phyloP scores from a whole-genome alignment of 35 echinoderm and acorn worm genomes.

The Heliocidaris erythrogramma region DNA sequence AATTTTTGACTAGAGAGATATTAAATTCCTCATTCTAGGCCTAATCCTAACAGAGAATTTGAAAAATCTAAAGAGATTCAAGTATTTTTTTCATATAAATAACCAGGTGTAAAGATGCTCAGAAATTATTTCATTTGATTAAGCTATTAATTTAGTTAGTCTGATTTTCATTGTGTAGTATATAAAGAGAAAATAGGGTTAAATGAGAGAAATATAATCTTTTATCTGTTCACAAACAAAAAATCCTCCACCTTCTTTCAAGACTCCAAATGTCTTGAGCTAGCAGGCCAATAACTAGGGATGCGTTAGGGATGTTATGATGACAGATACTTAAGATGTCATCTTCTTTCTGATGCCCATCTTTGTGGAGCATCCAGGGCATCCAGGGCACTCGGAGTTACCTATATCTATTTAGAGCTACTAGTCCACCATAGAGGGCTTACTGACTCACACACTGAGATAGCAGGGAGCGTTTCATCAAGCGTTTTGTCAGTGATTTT shows the following conservation, averaged over 20 bases:
- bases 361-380: neutral
- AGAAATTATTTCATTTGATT: too few relatives aligned
- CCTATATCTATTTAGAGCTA: neutral
- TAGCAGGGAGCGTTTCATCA: too few relatives aligned
- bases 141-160: too few relatives aligned
- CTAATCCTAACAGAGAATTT: too few relatives aligned
- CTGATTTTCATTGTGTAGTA: neutral
- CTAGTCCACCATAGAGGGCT: neutral
- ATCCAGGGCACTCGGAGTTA: neutral
- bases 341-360: neutral
- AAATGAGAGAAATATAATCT: neutral
- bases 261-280: neutral
- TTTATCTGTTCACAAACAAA: neutral
- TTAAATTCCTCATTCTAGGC: too few relatives aligned
- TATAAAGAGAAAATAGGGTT: neutral
- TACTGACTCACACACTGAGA: neutral
- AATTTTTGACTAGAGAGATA: too few relatives aligned
- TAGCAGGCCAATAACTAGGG: neutral
- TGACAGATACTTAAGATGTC: neutral
- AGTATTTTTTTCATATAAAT: too few relatives aligned
- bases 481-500: too few relatives aligned
- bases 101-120: too few relatives aligned
- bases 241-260: neutral
- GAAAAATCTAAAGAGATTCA: too few relatives aligned
- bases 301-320: neutral